These are phyloP conservation scores for Cerceris rybyensis DNA, from an alignment of 2,888 invertebrate genomes.

Conservation along the genomic window DNA sequence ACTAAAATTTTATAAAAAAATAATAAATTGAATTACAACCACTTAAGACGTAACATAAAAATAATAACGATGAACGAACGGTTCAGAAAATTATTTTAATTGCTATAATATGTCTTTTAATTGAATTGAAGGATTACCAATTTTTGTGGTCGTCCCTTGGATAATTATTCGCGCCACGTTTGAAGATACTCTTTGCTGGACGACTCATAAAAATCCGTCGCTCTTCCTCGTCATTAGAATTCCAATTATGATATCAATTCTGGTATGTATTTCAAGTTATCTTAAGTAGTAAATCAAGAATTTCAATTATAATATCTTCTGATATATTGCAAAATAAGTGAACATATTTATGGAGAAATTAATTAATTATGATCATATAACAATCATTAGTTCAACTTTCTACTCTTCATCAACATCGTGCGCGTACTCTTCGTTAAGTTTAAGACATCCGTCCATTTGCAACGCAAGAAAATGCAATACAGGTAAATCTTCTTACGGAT, in stretches of 20 bases:
- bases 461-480: conserved; percentile 85
- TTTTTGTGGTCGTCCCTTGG: conserved; percentile 85
- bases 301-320: not conserved
- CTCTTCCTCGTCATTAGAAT: conserved; percentile 84
- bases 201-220: conserved; percentile 82
- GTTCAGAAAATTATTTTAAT: too few relatives aligned
- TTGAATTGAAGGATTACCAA: conserved; percentile 81
- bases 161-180: conserved; percentile 82
- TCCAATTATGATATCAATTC: conserved; percentile 84
- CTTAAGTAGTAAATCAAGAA: not conserved
- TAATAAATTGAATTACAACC: too few relatives aligned
- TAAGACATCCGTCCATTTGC: conserved; percentile 84
- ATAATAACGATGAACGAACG: too few relatives aligned
- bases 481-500: conserved; percentile 79
- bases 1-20: not conserved
- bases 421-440: conserved; percentile 84
- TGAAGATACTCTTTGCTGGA: conserved; percentile 86
- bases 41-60: too few relatives aligned
- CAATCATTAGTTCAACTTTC: conserved; percentile 84
- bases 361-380: not conserved
- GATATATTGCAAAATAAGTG: not conserved
- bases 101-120: too few relatives aligned
- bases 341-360: not conserved
- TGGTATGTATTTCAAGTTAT: conserved; percentile 81
- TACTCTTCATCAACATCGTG: conserved; percentile 85